Conservation (phyloP, 2,797 vertebrate genomes). For the Takifugu ocellatus region DNA sequence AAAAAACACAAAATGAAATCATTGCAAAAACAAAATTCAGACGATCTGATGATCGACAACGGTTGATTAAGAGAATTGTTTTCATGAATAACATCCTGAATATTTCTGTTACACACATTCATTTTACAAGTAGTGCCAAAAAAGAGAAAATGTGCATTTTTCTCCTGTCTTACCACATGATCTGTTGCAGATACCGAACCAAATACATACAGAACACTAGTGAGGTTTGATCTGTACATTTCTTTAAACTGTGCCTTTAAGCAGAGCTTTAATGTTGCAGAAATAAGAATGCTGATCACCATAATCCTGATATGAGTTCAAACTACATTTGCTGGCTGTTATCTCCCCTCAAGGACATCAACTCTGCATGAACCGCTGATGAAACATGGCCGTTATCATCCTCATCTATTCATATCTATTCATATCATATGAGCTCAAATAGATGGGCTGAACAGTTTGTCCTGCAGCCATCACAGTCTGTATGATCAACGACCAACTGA, state of each 20-base stretch:
- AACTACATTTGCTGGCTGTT: conserved; percentile 37
- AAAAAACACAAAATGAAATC: neutral
- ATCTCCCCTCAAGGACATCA: conserved; percentile 57
- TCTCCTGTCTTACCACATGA: no score
- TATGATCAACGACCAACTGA: neutral
- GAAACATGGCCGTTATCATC: conserved; percentile 19
- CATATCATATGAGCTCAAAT: conserved; percentile 14
- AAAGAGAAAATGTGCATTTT: no score
- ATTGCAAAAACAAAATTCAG: neutral
- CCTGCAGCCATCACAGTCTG: neutral
- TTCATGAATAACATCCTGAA: no score
- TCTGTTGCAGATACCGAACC: no score
- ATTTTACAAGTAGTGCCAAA: no score
- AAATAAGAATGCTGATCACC: conserved; percentile 18
- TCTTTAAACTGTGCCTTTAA: neutral
- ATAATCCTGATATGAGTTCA: conserved; percentile 35
- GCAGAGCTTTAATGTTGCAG: conserved; percentile 4
- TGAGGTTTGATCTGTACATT: neutral
- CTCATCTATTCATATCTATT: conserved; percentile 36
- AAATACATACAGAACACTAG: no score
- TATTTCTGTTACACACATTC: no score
- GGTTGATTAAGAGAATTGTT: no score
- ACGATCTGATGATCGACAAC: neutral
- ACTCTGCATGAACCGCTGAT: conserved; percentile 23
- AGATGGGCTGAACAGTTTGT: conserved; percentile 26